Base-by-base conservation (phyloP, 2,888 invertebrate species). In the Chorisops tibialis region DNA sequence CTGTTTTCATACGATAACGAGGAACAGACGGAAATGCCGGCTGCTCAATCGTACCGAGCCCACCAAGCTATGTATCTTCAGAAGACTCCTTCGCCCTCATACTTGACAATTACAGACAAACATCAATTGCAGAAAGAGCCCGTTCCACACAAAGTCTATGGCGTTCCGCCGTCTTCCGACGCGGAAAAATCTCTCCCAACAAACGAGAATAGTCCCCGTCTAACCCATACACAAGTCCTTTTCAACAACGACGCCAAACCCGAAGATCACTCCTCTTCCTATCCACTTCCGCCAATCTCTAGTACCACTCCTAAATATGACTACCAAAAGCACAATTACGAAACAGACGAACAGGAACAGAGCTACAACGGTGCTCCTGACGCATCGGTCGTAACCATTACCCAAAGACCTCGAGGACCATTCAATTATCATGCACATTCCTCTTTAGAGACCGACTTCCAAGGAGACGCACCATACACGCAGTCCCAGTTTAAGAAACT, bases 191-290 rank as follows among this genome's bases (percentile, higher is more conserved):
- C 18, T 6, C 48, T 68, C 3, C 62, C 62, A 54, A 67, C 63
- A 2, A 71, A 70, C 2, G 78, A 79, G 66, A 79, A 79, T 63
- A 77, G 72, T 70, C 78, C 78, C 1, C 71, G 76, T 2, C 59
- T 69, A 51, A 75, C 75, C 0, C 78, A 79, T 65, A 79, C 78
- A 4, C 76, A 74, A 61, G 76, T 78, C 9, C 67, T 74, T 50
- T 78, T 77, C 63, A 74, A 73, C 4, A 50, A 45, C 21, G 41
- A 38, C 16, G 65, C 67, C 7, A 69, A 68, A 38, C 65, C 62
- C 2, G 65, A 67, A 7, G 73, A 74, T 51, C 70, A 75, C 54
- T 69, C 71, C 2, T 64, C 69, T 3, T 68, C 67, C 62, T 74
- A 75, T 24, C 65, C 69, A 0, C 59, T 74, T 50, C 72, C 73